These are phyloP conservation scores for Hyperoodon ampullatus DNA, from an alignment of 2,113 vertebrate species.

Conservation along the genomic window DNA sequence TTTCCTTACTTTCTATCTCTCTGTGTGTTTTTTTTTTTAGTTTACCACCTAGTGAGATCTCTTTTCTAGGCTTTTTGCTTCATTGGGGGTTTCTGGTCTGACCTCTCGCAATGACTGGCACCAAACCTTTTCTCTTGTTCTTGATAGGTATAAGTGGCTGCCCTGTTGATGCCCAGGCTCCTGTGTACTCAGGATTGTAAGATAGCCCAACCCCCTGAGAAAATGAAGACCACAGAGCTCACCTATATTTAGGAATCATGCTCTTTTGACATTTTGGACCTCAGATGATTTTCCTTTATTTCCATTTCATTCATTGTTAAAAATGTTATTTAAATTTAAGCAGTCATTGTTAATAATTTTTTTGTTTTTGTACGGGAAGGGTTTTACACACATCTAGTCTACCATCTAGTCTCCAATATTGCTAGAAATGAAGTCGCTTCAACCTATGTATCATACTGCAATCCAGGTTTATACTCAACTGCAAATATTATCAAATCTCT, in stretches of 20 bases:
- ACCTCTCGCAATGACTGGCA: background rate
- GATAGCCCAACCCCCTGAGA: background rate
- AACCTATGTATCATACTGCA: background rate
- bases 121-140: background rate
- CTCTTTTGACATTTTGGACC: background rate
- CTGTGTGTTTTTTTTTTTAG: background rate
- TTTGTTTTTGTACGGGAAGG: background rate
- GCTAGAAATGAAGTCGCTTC: background rate
- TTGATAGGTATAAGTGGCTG: background rate
- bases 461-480: background rate
- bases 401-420: background rate
- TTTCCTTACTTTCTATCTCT: background rate
- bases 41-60: background rate
- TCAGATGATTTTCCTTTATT: background rate
- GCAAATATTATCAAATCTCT: background rate
- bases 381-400: background rate
- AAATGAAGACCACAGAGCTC: background rate
- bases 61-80: background rate
- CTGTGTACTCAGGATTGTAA: background rate
- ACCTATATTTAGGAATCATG: background rate
- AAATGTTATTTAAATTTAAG: constrained; percentile 14
- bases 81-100: background rate
- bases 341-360: background rate
- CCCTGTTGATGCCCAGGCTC: background rate
- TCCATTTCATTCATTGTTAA: background rate